These are phyloP conservation scores for Polydrusus tereticollis DNA, from an alignment of 2,888 invertebrate genomes.

Conservation along the genomic window DNA sequence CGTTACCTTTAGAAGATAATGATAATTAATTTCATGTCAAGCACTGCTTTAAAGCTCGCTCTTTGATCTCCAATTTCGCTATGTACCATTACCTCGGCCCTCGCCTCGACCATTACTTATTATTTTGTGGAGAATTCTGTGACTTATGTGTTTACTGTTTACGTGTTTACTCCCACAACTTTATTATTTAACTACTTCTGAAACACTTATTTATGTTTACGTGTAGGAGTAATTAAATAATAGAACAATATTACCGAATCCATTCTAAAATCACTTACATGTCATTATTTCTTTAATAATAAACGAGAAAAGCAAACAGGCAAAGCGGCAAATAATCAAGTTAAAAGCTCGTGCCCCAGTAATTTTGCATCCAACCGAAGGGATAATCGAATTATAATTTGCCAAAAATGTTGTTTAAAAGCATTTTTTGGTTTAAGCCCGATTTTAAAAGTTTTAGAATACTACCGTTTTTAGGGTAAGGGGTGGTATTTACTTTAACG, in stretches of 20 bases:
- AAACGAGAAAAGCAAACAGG: slow-evolving; percentile 17
- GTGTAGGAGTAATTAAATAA: not conserved
- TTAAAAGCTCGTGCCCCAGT: slow-evolving; percentile 18
- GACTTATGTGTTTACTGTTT: not conserved
- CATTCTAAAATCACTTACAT: not conserved
- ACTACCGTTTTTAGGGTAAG: no score
- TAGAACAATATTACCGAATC: not conserved
- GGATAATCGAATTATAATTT: slow-evolving; percentile 6
- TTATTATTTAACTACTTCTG: not conserved
- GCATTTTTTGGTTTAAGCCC: no score
- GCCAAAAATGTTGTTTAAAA: slow-evolving; percentile 21
- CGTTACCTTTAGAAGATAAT: no score
- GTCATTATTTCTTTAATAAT: slow-evolving; percentile 23
- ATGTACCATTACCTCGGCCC: no score
- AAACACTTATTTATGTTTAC: not conserved
- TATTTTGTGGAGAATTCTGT: no score
- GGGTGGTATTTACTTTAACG: no score
- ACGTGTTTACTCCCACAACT: not conserved
- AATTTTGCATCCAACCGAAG: slow-evolving; percentile 17
- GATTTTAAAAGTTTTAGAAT: no score
- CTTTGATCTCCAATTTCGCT: no score
- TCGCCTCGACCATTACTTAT: no score
- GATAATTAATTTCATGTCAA: no score
- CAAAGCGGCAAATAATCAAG: slow-evolving; percentile 18
- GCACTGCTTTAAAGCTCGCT: no score